Conservation (phyloP, 2,888 invertebrate species). For the Tetragnatha montana region DNA sequence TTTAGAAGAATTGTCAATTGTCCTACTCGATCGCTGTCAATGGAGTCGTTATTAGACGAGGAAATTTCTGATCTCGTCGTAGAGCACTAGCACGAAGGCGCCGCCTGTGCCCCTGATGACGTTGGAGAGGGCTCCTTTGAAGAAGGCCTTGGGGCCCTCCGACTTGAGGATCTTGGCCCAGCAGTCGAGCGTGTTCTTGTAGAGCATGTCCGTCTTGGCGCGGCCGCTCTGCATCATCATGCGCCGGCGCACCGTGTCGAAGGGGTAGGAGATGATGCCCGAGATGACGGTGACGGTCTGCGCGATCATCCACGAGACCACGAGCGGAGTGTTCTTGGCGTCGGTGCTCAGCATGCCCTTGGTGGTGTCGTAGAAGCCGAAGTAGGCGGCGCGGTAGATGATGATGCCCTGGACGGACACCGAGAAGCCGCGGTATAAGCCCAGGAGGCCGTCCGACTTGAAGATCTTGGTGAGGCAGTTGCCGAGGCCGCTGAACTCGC, state of each 20-base stretch:
- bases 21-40: no score
- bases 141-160: constrained; percentile 75
- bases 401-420: constrained; percentile 78
- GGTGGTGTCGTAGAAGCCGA: constrained; percentile 78
- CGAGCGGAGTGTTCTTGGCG: constrained; percentile 76
- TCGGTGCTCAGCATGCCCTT: constrained; percentile 76
- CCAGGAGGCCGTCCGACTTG: constrained; percentile 78
- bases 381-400: constrained; percentile 78
- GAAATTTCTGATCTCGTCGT: constrained; percentile 76
- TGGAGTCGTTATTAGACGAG: constrained; percentile 63
- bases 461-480: constrained; percentile 78
- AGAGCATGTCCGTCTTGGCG: constrained; percentile 75
- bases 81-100: constrained; percentile 77
- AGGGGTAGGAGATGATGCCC: constrained; percentile 80
- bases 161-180: constrained; percentile 76
- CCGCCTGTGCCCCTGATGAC: constrained; percentile 77
- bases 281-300: constrained; percentile 76
- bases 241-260: constrained; percentile 80
- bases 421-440: constrained; percentile 78
- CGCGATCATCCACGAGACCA: constrained; percentile 76
- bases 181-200: constrained; percentile 78
- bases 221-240: constrained; percentile 81
- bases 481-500: constrained; percentile 79
- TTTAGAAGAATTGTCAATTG: no score
- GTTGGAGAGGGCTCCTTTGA: constrained; percentile 76